Evolutionary conservation across 1,140 invertebrate species (phyloP).

Genomic region (Platyscapa corneri): DNA sequence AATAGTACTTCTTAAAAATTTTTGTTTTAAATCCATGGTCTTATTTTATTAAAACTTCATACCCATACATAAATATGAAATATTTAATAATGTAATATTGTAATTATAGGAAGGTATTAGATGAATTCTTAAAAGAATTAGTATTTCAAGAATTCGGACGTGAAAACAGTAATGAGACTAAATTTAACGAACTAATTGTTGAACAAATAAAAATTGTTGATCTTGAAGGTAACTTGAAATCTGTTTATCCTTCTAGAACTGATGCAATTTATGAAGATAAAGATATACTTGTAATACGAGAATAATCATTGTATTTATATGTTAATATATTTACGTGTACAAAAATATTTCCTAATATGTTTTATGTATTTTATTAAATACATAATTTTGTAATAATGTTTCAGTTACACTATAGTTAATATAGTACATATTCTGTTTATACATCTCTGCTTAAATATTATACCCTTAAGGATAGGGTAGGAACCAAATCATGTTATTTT

Average conservation of each 20-base stretch:
- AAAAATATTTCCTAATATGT: slow-evolving; percentile 45
- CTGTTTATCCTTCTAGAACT: slow-evolving; percentile 84
- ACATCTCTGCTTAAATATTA: too few relatives aligned
- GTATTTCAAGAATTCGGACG: slow-evolving; percentile 75
- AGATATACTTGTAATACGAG: slow-evolving; percentile 66
- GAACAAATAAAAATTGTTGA: slow-evolving; percentile 84
- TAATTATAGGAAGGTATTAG: slow-evolving; percentile 76
- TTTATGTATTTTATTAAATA: not conserved
- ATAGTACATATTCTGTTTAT: slow-evolving; percentile 5
- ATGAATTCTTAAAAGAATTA: slow-evolving; percentile 79
- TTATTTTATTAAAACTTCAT: not conserved
- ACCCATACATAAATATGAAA: too few relatives aligned
- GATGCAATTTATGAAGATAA: slow-evolving; percentile 78
- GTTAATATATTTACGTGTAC: slow-evolving; percentile 34
- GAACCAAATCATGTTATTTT: too few relatives aligned
- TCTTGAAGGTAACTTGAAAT: slow-evolving; percentile 80
- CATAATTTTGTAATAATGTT: slow-evolving; percentile 33
- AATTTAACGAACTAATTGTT: slow-evolving; percentile 72
- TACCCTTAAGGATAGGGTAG: too few relatives aligned
- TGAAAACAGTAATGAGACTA: slow-evolving; percentile 52
- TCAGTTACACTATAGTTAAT: slow-evolving; percentile 26
- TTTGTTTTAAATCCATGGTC: not conserved
- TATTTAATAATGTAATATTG: too few relatives aligned
- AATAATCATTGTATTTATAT: slow-evolving; percentile 55
- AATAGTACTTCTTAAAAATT: too few relatives aligned